Evolutionary conservation across 2,888 invertebrate genomes (phyloP).

Genomic region (Pachymerium ferrugineum): DNA sequence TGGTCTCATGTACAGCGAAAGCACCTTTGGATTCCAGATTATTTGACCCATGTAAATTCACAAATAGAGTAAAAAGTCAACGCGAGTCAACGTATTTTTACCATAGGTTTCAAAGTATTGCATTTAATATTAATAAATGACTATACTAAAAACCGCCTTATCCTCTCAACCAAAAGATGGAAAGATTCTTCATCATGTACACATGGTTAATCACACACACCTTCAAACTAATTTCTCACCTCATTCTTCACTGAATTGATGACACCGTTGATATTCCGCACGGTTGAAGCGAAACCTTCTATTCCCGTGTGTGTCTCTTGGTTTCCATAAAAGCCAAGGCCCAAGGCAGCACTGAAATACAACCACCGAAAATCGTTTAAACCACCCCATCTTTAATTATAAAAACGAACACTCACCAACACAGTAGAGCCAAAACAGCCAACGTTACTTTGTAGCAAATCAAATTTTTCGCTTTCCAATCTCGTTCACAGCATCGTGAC

Average conservation of each 20-base stretch:
- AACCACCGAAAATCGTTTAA: neutral
- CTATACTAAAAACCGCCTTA: too few relatives aligned
- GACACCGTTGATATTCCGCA: constrained; percentile 72
- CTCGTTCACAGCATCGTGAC: constrained; percentile 91
- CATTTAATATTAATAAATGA: too few relatives aligned
- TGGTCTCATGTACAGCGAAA: too few relatives aligned
- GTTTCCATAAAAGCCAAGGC: constrained; percentile 87
- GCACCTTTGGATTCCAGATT: too few relatives aligned
- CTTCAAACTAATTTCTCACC: constrained; percentile 52
- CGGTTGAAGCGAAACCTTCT: constrained; percentile 70
- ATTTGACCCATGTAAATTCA: too few relatives aligned
- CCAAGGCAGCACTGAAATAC: constrained; percentile 65
- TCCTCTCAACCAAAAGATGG: too few relatives aligned
- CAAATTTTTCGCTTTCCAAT: constrained; percentile 81
- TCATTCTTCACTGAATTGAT: constrained; percentile 75
- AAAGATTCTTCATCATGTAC: too few relatives aligned
- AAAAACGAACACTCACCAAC: constrained; percentile 56
- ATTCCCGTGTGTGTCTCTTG: constrained; percentile 89
- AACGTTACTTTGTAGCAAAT: constrained; percentile 64
- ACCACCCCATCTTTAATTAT: neutral
- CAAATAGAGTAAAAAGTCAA: too few relatives aligned
- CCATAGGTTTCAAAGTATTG: too few relatives aligned
- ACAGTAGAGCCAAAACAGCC: constrained; percentile 64
- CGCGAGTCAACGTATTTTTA: too few relatives aligned
- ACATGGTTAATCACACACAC: too few relatives aligned